Evolutionary conservation across 2,888 invertebrate genomes (phyloP), one percentile per base, ranked within the genome.

Genomic region (Platynereis dumerilii): DNA sequence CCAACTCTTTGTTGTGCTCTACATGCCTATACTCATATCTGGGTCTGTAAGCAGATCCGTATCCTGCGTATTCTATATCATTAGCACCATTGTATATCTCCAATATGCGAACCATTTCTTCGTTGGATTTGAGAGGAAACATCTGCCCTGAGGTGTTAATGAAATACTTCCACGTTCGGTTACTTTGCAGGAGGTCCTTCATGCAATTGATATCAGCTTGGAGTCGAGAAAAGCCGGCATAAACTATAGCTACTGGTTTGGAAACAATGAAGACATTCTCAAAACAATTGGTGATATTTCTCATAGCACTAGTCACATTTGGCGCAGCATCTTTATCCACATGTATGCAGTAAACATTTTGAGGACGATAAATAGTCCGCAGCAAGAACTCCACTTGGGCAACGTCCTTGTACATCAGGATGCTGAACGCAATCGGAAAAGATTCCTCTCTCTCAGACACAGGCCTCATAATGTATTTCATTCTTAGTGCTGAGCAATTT

Each of bases 61-160:
- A 48, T 12, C 20, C 20, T 5, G 22, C 20, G 2, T 75, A 76
- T 63, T 74, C 73, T 2, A 81, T 74, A 44, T 78, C 76, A 64
- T 80, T 81, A 0, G 78, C 72, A 1, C 82, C 81, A 56, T 78
- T 75, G 45, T 74, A 75, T 2, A 74, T 64, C 26, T 72, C 69
- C 1, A 81, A 68, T 20, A 81, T 78, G 5, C 69, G 63, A 5
- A 80, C 81, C 5, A 81, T 64, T 59, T 82, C 78, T 12, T 64
- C 64, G 62, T 81, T 81, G 2, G 78, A 80, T 60, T 76, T 77
- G 26, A 80, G 64, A 0, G 83, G 81, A 66, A 80, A 78, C 69
- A 80, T 79, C 60, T 79, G 79, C 1, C 78, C 80, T 0, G 78
- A 78, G 34, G 80, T 66, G 61, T 82, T 82, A 27, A 81, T 77